Base-by-base conservation (phyloP, 2,113 vertebrate species). In the Brachirus orientalis region DNA sequence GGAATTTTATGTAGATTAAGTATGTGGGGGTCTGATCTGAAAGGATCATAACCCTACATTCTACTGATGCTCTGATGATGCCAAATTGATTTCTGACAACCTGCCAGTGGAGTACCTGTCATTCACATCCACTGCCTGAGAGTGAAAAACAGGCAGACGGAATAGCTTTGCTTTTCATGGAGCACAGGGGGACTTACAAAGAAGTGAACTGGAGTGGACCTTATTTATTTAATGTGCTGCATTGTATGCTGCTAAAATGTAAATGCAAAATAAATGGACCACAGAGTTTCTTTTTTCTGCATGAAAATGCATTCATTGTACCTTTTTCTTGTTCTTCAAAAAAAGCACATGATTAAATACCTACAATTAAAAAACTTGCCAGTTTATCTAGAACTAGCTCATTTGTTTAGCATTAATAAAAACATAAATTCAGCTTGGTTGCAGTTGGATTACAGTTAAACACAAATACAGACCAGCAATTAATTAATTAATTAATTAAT, bases 11-110 rank as follows among this genome's bases (percentile, higher is more conserved):
- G 3, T 68, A 55, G n/a, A 62, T 69, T 60, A n/a, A 69, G 6
- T 20, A 18, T 43, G 14, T 38, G 38, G 65, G 65, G 35, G 13
- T 37, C 20, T 53, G 28, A n/a, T n/a, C n/a, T 79, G n/a, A 82
- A 79, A 60, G 41, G 52, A 62, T 59, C 51, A 57, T 33, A 45
- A 67, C 55, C 76, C 65, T 75, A 62, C 76, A 63, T 79, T 69
- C 74, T 74, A 65, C 73, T 83, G 80, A 86, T 75, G 62, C 81
- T 72, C 72, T 72, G 55, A 84, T 84, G 75, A 68, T 79, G 74
- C 75, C 63, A 81, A 89, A 89, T 89, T n/a, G 4, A 88, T 87
- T 89, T 79, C 63, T 83, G 75, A 74, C 69, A 79, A 79, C 69
- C 77, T 79, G 82, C 75, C 86, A 83, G 85, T 73, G 11, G 52